Percentiles rank a stretch among this genome's conserved stretches.
phyloP scores from a whole-genome alignment of 2,113 vertebrate species.

The Microtus montanus region DNA sequence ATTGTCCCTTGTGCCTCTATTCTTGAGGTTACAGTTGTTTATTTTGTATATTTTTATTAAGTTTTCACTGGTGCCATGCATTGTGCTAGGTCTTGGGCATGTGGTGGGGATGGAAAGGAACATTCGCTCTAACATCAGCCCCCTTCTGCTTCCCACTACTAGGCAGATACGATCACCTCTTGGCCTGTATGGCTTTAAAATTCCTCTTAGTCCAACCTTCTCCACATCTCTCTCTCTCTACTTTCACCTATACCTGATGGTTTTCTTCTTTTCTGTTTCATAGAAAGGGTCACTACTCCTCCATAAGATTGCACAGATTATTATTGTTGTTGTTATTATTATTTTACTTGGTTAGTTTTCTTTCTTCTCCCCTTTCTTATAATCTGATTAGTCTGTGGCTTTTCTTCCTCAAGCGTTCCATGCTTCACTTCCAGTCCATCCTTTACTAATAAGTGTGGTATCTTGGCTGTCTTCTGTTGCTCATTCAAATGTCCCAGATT shows the following conservation, averaged over 20 bases:
- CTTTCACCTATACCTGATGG: too few relatives aligned
- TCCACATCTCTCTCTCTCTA: not conserved
- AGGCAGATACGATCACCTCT: not conserved
- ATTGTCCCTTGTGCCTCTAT: not conserved
- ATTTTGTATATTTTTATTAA: not conserved
- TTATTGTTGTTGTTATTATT: not conserved
- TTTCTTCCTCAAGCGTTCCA: not conserved
- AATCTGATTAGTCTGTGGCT: not conserved
- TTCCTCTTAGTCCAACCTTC: fast-evolving
- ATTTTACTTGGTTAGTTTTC: not conserved
- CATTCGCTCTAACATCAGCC: fast-evolving
- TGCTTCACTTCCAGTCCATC: not conserved
- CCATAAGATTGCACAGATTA: not conserved
- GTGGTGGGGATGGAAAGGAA: not conserved
- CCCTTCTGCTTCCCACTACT: not conserved
- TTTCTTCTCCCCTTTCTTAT: not conserved
- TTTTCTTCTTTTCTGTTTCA: not conserved
- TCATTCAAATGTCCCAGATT: not conserved
- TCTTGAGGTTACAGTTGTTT: not conserved
- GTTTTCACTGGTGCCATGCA: not conserved
- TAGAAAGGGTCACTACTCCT: not conserved
- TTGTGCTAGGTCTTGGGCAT: not conserved
- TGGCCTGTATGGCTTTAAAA: not conserved
- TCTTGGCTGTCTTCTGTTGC: not conserved
- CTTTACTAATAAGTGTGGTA: not conserved